Evolutionary conservation across 2,888 invertebrate genomes (phyloP).

Genomic region (Linnaemya vulpina): DNA sequence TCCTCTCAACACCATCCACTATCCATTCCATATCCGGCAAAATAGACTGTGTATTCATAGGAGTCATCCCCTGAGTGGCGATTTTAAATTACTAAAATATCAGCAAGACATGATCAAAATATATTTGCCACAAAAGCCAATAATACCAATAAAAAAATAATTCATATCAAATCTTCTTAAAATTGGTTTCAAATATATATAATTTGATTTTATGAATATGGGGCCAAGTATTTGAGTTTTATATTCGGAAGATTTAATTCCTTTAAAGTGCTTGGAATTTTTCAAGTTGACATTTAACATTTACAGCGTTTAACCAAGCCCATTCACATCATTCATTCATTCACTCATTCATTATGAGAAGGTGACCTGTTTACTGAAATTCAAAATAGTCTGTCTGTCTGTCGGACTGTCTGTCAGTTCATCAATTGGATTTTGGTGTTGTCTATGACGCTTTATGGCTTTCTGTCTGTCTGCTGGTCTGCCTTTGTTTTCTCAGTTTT

Average conservation of each 20-base stretch:
- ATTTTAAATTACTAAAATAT: too few relatives aligned
- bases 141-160: too few relatives aligned
- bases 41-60: too few relatives aligned
- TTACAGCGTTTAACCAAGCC: constrained; percentile 1
- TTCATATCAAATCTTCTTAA: too few relatives aligned
- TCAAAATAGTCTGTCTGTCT: constrained; percentile 12
- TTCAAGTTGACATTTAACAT: constrained; percentile 37
- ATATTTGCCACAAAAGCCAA: too few relatives aligned
- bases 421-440: constrained; percentile 10
- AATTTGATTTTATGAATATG: too few relatives aligned
- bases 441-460: background rate
- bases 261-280: background rate
- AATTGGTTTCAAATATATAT: too few relatives aligned
- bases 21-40: too few relatives aligned
- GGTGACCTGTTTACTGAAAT: constrained; percentile 35
- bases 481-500: background rate
- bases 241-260: background rate
- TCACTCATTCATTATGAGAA: constrained; percentile 20
- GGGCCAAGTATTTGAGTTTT: too few relatives aligned
- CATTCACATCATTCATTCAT: constrained; percentile 18
- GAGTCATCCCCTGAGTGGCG: too few relatives aligned
- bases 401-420: background rate
- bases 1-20: too few relatives aligned
- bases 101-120: too few relatives aligned
- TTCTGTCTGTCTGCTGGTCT: background rate